Evolutionary conservation across 2,888 invertebrate species (phyloP).

Genomic region (Stenodera caucasica): DNA sequence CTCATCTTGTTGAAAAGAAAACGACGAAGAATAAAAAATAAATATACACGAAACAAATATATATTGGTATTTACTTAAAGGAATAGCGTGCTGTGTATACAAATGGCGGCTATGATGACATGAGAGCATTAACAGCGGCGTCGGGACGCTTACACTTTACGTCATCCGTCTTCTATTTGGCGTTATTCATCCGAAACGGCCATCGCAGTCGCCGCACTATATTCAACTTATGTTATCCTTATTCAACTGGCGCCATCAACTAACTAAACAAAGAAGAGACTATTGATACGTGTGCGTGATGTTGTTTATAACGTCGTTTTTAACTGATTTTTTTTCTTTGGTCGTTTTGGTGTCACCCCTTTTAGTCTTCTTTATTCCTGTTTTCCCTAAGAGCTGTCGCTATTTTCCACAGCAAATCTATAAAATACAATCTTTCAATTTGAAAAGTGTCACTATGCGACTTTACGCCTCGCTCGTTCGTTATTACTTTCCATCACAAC

Average conservation of each 20-base stretch:
- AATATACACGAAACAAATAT: conserved; percentile 33
- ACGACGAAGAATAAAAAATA: conserved; percentile 22
- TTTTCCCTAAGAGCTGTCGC: conserved; percentile 23
- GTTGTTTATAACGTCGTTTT: conserved; percentile 17
- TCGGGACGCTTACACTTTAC: conserved; percentile 37
- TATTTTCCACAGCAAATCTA: conserved; percentile 29
- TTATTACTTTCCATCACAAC: conserved; percentile 6
- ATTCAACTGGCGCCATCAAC: not conserved
- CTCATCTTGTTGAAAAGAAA: not conserved
- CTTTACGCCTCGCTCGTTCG: conserved; percentile 26
- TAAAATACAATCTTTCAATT: conserved; percentile 35
- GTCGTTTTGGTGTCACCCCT: not conserved
- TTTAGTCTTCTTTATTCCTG: not conserved
- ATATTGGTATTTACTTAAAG: conserved; percentile 39
- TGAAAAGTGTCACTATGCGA: conserved; percentile 32
- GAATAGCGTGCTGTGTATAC: conserved; percentile 37
- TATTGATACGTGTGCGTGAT: conserved; percentile 6
- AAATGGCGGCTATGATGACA: conserved; percentile 39
- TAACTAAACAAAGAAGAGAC: not conserved
- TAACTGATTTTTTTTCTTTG: not conserved
- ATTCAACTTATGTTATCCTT: not conserved
- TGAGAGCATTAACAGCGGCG: conserved; percentile 41
- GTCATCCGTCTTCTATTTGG: conserved; percentile 38
- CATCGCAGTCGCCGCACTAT: conserved; percentile 12
- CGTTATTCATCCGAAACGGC: conserved; percentile 36